Conservation (phyloP, 2,797 vertebrate species). For the Poecilia velifera region DNA sequence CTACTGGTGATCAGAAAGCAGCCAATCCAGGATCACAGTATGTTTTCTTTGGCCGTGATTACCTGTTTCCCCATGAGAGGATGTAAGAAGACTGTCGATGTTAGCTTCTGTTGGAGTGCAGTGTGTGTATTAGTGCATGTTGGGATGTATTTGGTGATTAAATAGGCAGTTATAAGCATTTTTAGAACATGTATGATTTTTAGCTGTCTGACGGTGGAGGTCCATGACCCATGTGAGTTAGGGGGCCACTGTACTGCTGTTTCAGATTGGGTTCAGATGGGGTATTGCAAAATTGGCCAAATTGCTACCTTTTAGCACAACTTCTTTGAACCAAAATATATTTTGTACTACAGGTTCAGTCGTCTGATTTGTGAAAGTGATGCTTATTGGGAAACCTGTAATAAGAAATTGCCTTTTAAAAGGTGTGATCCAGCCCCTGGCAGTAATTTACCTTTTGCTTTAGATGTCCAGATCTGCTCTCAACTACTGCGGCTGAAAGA, state of each 20-base stretch:
- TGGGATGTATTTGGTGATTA: background rate
- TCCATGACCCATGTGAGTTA: background rate
- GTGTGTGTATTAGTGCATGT: background rate
- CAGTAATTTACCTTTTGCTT: slow-evolving; percentile 21
- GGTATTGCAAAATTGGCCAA: background rate
- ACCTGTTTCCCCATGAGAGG: background rate
- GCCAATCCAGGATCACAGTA: background rate
- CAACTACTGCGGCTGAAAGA: slow-evolving; percentile 4
- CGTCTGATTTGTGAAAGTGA: slow-evolving; percentile 11
- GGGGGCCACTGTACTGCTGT: background rate
- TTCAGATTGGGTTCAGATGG: background rate
- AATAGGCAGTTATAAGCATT: background rate
- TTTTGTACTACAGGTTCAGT: background rate
- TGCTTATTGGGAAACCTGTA: background rate
- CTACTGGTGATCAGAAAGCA: background rate
- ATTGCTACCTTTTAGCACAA: slow-evolving; percentile 7
- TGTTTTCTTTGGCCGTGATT: background rate
- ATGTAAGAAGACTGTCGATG: background rate
- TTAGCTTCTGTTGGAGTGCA: background rate
- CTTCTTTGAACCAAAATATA: background rate
- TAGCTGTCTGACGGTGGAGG: background rate
- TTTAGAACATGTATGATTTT: background rate
- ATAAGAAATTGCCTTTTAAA: background rate
- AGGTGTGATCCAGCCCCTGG: slow-evolving; percentile 5
- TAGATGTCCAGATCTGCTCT: slow-evolving; percentile 1